Evolutionary conservation across 2,888 invertebrate genomes (phyloP).

Genomic region (Linnaemya vulpina): DNA sequence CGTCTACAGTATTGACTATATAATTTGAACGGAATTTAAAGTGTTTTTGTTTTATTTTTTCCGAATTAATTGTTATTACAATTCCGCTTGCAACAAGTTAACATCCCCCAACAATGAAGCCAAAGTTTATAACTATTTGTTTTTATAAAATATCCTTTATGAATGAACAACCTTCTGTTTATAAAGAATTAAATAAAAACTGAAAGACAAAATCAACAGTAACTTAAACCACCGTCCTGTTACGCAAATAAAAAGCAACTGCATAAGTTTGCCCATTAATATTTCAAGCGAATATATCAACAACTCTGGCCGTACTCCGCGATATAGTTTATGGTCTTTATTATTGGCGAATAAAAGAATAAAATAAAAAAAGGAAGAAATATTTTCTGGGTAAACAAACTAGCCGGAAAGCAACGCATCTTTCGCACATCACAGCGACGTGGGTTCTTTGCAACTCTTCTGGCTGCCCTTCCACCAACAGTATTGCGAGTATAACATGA

Average conservation of each 20-base stretch:
- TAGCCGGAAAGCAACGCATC: slow-evolving; percentile 16
- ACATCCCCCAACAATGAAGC: slow-evolving; percentile 3
- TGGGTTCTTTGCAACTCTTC: not conserved
- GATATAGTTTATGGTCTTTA: slow-evolving; percentile 3
- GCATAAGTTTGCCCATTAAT: slow-evolving; percentile 23
- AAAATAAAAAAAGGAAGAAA: not conserved
- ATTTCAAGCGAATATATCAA: slow-evolving; percentile 18
- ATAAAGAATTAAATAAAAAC: not conserved
- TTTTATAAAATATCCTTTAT: slow-evolving; percentile 22
- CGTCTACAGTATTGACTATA: not conserved
- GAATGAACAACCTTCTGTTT: not conserved
- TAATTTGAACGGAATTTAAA: not conserved
- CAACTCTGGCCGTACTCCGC: not conserved
- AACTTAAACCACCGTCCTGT: slow-evolving; percentile 58
- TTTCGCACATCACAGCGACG: not conserved
- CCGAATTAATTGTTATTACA: not conserved
- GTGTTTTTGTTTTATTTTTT: not conserved
- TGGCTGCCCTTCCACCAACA: slow-evolving; percentile 9
- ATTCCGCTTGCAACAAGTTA: not conserved
- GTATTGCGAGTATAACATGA: slow-evolving; percentile 24
- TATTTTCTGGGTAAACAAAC: slow-evolving; percentile 41
- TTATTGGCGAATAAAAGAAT: slow-evolving; percentile 6
- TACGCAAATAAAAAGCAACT: slow-evolving; percentile 23
- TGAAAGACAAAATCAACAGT: not conserved
- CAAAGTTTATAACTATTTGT: not conserved